phyloP scores from a whole-genome alignment of 2,113 vertebrate genomes.

The Ammodytes dubius region DNA sequence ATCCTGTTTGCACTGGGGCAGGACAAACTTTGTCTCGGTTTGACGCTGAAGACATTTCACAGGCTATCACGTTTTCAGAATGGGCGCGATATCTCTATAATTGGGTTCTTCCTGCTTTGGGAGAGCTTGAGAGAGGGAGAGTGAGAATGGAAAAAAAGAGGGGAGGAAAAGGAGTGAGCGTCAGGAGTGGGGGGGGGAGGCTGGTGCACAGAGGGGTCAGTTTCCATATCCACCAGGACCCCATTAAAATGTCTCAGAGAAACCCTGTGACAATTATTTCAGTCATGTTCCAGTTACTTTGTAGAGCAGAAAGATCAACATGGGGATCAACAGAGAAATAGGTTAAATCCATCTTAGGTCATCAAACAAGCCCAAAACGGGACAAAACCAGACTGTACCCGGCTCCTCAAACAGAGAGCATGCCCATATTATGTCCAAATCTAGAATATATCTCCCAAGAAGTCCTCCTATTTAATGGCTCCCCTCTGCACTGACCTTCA shows the following conservation, averaged over 20 bases:
- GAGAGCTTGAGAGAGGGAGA: conserved; percentile 35
- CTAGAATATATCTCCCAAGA: conserved; percentile 37
- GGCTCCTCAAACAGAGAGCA: conserved; percentile 6
- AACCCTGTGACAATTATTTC: conserved; percentile 23
- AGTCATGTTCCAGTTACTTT: conserved; percentile 29
- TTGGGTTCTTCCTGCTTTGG: conserved; percentile 81
- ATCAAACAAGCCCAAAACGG: conserved; percentile 51
- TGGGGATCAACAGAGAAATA: conserved; percentile 46
- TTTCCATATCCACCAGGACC: conserved; percentile 63
- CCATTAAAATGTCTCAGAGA: conserved; percentile 52
- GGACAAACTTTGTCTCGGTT: conserved; percentile 81
- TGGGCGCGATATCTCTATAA: conserved; percentile 79
- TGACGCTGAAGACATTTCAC: conserved; percentile 82
- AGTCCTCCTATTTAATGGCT: conserved; percentile 28
- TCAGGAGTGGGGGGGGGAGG: neutral
- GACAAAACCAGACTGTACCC: conserved; percentile 38
- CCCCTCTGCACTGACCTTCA: conserved; percentile 54
- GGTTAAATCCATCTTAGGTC: conserved; percentile 50
- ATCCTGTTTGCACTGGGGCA: conserved; percentile 85
- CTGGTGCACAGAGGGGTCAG: conserved; percentile 29
- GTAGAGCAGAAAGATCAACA: conserved; percentile 60
- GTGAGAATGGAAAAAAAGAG: conserved; percentile 24
- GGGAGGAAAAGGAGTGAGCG: neutral
- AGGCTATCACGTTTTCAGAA: conserved; percentile 81
- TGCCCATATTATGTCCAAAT: conserved; percentile 57